Base-by-base conservation (phyloP, 2,888 invertebrate genomes). In the Escarpia spicata region DNA sequence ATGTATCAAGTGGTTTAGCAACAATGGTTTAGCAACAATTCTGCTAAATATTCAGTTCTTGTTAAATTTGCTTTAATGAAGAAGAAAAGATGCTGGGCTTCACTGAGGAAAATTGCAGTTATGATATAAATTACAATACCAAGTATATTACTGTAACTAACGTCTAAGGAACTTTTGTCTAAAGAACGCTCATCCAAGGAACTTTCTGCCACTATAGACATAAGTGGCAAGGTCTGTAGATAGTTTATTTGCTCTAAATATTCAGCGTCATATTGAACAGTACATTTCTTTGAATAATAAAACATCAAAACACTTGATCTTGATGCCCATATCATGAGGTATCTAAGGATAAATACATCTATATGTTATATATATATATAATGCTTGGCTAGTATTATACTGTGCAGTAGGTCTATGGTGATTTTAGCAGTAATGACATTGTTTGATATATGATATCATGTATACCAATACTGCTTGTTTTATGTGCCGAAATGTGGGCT, bases 81-180 rank as follows among this genome's bases (percentile, higher is more conserved):
- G 75, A 75, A 75, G 6, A 19, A 75, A 26, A 75, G 19, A 75
- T 75, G 19, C 75, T 9, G 8, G 2, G 52, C 15, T 75, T 75
- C 75, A 75, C 19, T 75, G 26, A 75, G 26, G 75, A 75, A 75
- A 75, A 75, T 2, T 75, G 75, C 75, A 75, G n/a, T 26, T 75
- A 75, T n/a, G 3, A 26, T 75, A 75, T 26, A 26, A 75, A 75
- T n/a, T 26, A 75, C 19, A n/a, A 75, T 19, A 75, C 75, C 75
- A 19, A 52, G 15, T 52, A 52, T 9, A 26, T 75, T 75, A 75
- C 75, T 26, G n/a, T 75, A 75, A 75, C 75, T 75, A 75, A 75
- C 75, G 19, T 75, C 75, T 75, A 75, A 75, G 75, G 75, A 75
- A 75, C 75, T 75, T 75, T 75, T 75, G 75, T 75, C 75, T 75